Percentiles rank a stretch among this genome's conserved stretches.
phyloP scores from a whole-genome alignment of 2,113 vertebrate species.

The Eurystomus gularis region DNA sequence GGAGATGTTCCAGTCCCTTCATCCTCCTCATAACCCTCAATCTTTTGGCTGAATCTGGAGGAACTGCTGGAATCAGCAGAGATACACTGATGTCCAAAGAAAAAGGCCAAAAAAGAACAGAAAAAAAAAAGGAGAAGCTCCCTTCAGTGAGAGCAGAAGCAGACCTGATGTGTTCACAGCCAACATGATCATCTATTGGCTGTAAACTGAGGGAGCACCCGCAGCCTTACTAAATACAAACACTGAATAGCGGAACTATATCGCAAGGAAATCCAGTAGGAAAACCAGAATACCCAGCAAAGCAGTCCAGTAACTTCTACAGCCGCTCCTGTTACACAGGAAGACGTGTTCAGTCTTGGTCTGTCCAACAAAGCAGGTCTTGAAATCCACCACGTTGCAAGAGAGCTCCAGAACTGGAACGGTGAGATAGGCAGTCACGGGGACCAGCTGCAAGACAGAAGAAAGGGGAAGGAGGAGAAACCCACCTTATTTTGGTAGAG shows the following conservation, averaged over 20 bases:
- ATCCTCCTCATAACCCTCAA: too few relatives aligned
- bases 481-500: not conserved
- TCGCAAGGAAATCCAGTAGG: not conserved
- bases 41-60: not conserved
- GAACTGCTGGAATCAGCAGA: not conserved
- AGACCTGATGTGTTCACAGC: not conserved
- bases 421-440: conserved; percentile 76
- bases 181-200: not conserved
- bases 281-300: conserved; percentile 73
- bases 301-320: conserved; percentile 81
- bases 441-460: conserved; percentile 75
- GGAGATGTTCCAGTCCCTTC: too few relatives aligned
- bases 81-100: not conserved
- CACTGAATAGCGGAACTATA: fast-evolving
- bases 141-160: not conserved
- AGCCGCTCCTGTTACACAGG: conserved; percentile 77
- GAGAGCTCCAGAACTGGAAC: conserved; percentile 82
- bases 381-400: conserved; percentile 78
- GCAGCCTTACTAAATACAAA: not conserved
- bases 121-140: not conserved
- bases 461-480: not conserved
- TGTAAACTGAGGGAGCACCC: not conserved
- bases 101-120: too few relatives aligned
- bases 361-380: conserved; percentile 81
- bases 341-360: conserved; percentile 69